Percentiles rank a stretch among this genome's conserved stretches.
These are phyloP conservation scores for Tenrec ecaudatus DNA, from an alignment of 2,113 vertebrate genomes.

Conservation along the genomic window DNA sequence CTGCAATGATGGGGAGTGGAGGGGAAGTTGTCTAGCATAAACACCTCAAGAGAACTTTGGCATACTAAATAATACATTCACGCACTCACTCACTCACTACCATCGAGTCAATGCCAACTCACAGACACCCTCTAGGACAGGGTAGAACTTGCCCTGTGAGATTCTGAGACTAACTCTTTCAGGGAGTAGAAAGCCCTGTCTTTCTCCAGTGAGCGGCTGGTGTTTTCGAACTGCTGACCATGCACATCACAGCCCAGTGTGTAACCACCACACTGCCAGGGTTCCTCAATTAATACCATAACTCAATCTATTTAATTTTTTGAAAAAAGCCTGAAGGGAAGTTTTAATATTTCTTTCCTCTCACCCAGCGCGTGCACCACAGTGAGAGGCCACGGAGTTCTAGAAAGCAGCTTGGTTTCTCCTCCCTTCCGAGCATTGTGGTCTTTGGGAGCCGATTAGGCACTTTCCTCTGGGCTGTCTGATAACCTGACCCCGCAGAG, in stretches of 20 bases:
- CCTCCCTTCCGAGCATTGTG: background rate
- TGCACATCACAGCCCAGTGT: no score
- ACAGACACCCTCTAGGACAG: no score
- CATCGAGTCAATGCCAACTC: no score
- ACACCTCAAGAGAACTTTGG: background rate
- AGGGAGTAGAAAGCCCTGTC: no score
- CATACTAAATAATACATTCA: background rate
- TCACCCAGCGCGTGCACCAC: background rate
- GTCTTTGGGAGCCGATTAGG: background rate
- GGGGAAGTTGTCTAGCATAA: background rate
- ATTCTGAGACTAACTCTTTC: no score
- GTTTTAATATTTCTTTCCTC: constrained; percentile 5
- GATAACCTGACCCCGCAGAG: background rate
- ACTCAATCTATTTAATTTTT: background rate
- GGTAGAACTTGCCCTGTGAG: no score
- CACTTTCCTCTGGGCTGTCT: background rate
- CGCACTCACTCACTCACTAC: background rate
- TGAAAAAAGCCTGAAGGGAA: background rate
- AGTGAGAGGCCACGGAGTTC: background rate
- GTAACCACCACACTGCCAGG: no score
- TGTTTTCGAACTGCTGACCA: no score
- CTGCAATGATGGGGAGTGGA: background rate
- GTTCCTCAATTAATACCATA: background rate
- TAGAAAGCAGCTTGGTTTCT: background rate
- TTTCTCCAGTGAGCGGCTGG: no score